Evolutionary conservation across 2,113 vertebrate genomes (phyloP).

Genomic region (Oryzias celebensis): DNA sequence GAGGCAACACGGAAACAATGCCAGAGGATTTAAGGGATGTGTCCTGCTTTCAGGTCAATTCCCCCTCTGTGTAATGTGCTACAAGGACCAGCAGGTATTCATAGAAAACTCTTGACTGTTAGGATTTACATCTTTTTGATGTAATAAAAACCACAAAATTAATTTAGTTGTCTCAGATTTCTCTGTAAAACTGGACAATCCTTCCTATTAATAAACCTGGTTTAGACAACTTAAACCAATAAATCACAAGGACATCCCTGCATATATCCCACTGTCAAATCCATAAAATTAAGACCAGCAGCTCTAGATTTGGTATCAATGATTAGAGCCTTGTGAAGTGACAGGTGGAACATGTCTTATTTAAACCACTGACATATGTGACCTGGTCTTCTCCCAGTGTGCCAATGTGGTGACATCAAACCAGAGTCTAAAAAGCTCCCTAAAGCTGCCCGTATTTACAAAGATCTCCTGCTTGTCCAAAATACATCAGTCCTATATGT

Average conservation of each 20-base stretch:
- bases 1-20: neutral
- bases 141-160: no score
- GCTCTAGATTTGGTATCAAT: neutral
- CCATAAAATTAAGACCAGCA: neutral
- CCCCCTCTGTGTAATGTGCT: no score
- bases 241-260: neutral
- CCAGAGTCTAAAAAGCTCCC: neutral
- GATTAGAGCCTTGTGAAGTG: neutral
- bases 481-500: no score
- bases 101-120: no score
- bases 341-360: neutral
- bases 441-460: neutral
- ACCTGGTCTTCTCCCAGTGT: neutral
- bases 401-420: neutral
- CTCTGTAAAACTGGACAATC: no score
- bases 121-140: no score
- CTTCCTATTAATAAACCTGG: no score
- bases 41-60: no score
- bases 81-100: no score
- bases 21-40: neutral
- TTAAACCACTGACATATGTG: conserved; percentile 5
- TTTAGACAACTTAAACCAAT: neutral
- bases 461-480: neutral
- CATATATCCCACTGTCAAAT: neutral
- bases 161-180: no score